Conservation (phyloP, 2,113 vertebrate genomes). For the Plectropomus leopardus region DNA sequence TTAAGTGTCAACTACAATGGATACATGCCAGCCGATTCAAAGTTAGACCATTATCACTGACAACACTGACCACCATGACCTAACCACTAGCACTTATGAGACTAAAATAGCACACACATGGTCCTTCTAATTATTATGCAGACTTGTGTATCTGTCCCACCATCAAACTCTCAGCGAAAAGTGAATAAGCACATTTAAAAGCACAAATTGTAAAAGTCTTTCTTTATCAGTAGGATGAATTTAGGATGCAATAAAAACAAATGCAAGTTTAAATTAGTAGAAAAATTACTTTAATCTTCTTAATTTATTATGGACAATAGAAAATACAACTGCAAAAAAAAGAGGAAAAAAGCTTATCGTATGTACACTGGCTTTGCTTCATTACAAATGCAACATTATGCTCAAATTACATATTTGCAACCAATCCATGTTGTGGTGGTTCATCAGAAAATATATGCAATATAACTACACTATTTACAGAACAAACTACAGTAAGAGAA, state of each 20-base stretch:
- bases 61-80: no score
- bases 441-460: constrained; percentile 72
- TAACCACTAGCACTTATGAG: no score
- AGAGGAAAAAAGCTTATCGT: constrained; percentile 39
- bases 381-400: constrained; percentile 61
- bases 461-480: constrained; percentile 80
- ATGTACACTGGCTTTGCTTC: constrained; percentile 74
- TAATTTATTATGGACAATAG: constrained; percentile 79
- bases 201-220: neutral
- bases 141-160: no score
- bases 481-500: constrained; percentile 31
- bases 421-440: constrained; percentile 1
- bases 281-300: constrained; percentile 80
- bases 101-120: no score
- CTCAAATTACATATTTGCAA: constrained; percentile 57
- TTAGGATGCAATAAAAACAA: neutral
- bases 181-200: neutral
- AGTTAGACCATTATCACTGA: no score
- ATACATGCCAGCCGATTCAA: no score
- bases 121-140: no score
- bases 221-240: no score
- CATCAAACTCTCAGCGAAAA: neutral
- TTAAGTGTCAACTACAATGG: no score
- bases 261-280: constrained; percentile 42
- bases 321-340: constrained; percentile 77